phyloP scores from a whole-genome alignment of 2,797 vertebrate species.

The Catharus ustulatus region DNA sequence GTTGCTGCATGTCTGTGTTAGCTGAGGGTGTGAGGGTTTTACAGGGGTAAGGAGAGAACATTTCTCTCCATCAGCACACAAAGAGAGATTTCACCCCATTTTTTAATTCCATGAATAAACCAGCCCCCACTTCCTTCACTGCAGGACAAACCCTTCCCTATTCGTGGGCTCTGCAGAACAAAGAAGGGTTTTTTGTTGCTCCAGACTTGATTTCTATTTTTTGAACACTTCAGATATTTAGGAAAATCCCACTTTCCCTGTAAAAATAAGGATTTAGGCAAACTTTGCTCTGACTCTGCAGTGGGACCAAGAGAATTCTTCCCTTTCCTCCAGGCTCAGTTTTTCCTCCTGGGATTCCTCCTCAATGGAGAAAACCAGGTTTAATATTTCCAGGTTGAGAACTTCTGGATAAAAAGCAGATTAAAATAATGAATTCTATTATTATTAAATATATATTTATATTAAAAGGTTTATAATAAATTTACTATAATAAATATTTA shows the following conservation, averaged over 20 bases:
- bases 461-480: too few relatives aligned
- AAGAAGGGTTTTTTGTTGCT: background rate
- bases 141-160: background rate
- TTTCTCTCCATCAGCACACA: background rate
- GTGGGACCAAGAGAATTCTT: background rate
- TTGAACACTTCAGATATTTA: background rate
- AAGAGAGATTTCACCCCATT: background rate
- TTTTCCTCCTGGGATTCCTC: background rate
- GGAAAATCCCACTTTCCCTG: background rate
- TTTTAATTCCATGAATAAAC: background rate
- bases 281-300: background rate
- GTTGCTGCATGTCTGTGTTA: slow-evolving; percentile 49
- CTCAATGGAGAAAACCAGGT: background rate
- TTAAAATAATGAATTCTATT: background rate
- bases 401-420: background rate
- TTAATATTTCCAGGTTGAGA: background rate
- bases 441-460: background rate
- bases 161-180: background rate
- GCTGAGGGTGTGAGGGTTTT: background rate
- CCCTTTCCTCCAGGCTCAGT: background rate
- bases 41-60: background rate
- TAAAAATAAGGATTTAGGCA: background rate
- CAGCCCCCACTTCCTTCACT: background rate
- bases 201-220: background rate
- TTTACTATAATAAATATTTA: too few relatives aligned